A percentile compares a stretch with the other conserved stretches of the same genome.
phyloP scores from a whole-genome alignment of 2,888 invertebrate species.

The Drosophila colorata region DNA sequence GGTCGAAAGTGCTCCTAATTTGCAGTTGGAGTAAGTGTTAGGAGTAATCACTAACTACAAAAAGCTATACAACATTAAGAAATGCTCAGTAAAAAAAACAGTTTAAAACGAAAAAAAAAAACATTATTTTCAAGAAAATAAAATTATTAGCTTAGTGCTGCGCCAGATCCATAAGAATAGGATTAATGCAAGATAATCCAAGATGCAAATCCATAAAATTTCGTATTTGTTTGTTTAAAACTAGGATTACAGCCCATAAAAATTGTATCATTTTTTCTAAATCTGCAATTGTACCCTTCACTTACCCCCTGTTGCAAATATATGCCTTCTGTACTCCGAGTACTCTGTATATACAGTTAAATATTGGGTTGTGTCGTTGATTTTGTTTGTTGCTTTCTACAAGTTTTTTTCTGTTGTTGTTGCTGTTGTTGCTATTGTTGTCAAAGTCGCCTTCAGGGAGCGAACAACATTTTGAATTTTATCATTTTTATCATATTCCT shows the following conservation, averaged over 20 bases:
- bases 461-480: constrained; percentile 11
- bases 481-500: constrained; percentile 18
- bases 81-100: background rate
- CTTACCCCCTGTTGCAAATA: constrained; percentile 27
- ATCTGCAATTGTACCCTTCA: constrained; percentile 20
- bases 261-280: constrained; percentile 4
- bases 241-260: constrained; percentile 8
- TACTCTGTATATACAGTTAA: constrained; percentile 60
- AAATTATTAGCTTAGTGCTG: background rate
- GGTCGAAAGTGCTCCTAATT: constrained; percentile 57
- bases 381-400: constrained; percentile 32
- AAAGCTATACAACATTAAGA: constrained; percentile 9
- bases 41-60: constrained; percentile 22
- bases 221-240: background rate
- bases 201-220: background rate
- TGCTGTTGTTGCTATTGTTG: constrained; percentile 18
- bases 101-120: background rate
- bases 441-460: background rate
- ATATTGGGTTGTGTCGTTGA: constrained; percentile 16
- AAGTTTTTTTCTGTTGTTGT: constrained; percentile 16
- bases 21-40: constrained; percentile 23
- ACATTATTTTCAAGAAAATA: background rate
- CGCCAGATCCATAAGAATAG: background rate
- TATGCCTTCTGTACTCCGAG: constrained; percentile 36
- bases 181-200: background rate